Conservation (phyloP, 2,797 vertebrate species). For the Acanthurus leucopareius region DNA sequence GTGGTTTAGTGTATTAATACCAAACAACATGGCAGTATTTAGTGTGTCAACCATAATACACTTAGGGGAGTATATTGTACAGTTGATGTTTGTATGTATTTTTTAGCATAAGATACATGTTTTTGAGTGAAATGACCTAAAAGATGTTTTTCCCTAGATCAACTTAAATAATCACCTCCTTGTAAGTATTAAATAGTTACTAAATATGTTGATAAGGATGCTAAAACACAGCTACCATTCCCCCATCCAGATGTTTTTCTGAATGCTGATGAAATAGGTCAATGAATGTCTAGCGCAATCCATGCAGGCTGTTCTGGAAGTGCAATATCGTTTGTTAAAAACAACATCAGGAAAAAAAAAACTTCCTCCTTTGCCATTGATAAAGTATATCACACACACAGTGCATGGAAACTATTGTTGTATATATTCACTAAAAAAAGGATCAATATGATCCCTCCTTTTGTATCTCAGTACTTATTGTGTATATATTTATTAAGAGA, state of each 20-base stretch:
- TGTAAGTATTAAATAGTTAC: slow-evolving; percentile 75
- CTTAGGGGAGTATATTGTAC: slow-evolving; percentile 51
- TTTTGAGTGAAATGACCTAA: slow-evolving; percentile 54
- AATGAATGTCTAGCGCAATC: slow-evolving; percentile 54
- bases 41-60: slow-evolving; percentile 63
- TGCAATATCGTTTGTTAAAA: slow-evolving; percentile 76
- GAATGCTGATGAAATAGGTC: slow-evolving; percentile 53
- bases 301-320: slow-evolving; percentile 55
- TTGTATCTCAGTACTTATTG: slow-evolving; percentile 85
- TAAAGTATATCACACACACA: slow-evolving; percentile 41
- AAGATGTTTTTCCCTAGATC: slow-evolving; percentile 45
- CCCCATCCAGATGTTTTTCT: slow-evolving; percentile 41
- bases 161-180: slow-evolving; percentile 52
- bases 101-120: slow-evolving; percentile 37
- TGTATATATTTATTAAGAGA: slow-evolving; percentile 89
- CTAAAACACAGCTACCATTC: slow-evolving; percentile 28
- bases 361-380: slow-evolving; percentile 40
- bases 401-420: slow-evolving; percentile 37
- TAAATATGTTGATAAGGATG: slow-evolving; percentile 39
- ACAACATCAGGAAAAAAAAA: slow-evolving; percentile 56
- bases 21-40: slow-evolving; percentile 87
- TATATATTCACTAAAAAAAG: slow-evolving; percentile 64
- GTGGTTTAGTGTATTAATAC: slow-evolving; percentile 80
- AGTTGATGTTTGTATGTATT: slow-evolving; percentile 49
- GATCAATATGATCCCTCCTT: slow-evolving; percentile 62